Conservation (phyloP, 2,888 invertebrate genomes). For the Philereme vetulata region DNA sequence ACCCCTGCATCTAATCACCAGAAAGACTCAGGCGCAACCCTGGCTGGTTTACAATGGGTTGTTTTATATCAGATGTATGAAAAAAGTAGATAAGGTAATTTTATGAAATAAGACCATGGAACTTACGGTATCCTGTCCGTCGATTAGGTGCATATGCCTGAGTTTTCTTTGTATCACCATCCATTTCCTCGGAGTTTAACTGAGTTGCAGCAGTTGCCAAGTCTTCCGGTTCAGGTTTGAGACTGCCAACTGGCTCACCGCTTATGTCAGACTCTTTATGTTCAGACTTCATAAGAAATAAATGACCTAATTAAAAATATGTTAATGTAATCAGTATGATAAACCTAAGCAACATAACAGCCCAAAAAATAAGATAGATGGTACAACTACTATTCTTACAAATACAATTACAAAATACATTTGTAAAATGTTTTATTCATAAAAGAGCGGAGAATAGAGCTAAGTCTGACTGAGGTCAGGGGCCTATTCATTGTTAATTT, state of each 20-base stretch:
- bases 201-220: constrained; percentile 43
- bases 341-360: not conserved
- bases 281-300: constrained; percentile 48
- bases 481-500: too few relatives aligned
- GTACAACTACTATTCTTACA: too few relatives aligned
- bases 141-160: constrained; percentile 58
- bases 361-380: too few relatives aligned
- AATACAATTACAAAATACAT: too few relatives aligned
- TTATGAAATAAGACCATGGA: not conserved
- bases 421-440: too few relatives aligned
- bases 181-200: constrained; percentile 56
- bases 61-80: too few relatives aligned
- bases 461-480: too few relatives aligned
- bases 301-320: constrained; percentile 25
- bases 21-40: too few relatives aligned
- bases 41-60: too few relatives aligned
- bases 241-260: constrained; percentile 34
- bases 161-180: constrained; percentile 60
- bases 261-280: constrained; percentile 35
- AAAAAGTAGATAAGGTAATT: too few relatives aligned
- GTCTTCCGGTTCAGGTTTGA: constrained; percentile 40
- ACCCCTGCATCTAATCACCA: too few relatives aligned
- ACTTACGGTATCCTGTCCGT: constrained; percentile 25
- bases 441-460: too few relatives aligned
- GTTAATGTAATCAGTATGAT: constrained; percentile 19